Conservation (phyloP, 2,888 invertebrate species). For the Graphium colonna region DNA sequence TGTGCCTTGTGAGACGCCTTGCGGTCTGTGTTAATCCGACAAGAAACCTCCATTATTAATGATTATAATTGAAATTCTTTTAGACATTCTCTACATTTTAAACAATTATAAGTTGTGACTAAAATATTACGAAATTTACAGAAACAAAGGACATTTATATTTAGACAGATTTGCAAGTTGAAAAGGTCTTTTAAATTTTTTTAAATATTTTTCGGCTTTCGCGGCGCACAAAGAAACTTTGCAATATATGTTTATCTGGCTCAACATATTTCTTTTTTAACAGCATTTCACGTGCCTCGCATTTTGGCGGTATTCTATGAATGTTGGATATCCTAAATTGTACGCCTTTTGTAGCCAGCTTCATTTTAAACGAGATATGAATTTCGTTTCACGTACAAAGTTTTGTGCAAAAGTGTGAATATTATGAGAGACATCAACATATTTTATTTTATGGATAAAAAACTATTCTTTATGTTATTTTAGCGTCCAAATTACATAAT, state of each 20-base stretch:
- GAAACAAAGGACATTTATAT: no score
- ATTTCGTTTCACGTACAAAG: neutral
- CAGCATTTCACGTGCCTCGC: neutral
- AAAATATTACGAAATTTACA: no score
- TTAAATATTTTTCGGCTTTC: neutral
- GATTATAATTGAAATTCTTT: no score
- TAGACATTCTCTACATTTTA: no score
- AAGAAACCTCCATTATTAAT: no score
- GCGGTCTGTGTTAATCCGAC: no score
- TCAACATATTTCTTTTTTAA: constrained; percentile 2
- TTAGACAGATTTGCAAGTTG: no score
- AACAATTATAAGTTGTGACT: no score
- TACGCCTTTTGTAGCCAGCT: constrained; percentile 2
- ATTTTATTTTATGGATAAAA: no score
- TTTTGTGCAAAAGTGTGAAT: neutral
- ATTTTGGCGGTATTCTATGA: neutral
- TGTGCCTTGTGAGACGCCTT: no score
- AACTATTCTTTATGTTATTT: no score
- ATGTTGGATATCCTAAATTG: constrained; percentile 7
- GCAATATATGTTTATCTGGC: constrained; percentile 1
- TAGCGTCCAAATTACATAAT: no score
- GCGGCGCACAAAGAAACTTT: neutral
- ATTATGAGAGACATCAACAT: neutral
- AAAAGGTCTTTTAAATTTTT: neutral
- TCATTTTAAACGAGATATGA: constrained; percentile 12